A percentile compares a stretch with the other conserved stretches of the same genome.
phyloP scores from a whole-genome alignment of 1,140 invertebrate species.

The Drosophila eugracilis region DNA sequence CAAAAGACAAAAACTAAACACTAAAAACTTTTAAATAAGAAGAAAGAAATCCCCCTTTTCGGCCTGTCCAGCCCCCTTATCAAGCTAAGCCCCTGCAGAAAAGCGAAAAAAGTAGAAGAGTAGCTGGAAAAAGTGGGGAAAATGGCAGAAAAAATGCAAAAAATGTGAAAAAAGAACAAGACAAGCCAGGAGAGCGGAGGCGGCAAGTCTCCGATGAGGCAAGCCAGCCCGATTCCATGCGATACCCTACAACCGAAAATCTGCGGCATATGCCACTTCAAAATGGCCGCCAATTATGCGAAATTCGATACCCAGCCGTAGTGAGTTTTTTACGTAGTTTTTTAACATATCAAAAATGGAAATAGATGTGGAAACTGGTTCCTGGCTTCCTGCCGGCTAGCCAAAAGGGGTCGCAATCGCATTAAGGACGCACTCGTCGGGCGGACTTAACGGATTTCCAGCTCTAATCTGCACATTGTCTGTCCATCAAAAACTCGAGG shows the following conservation, averaged over 20 bases:
- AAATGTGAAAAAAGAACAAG: constrained; percentile 18
- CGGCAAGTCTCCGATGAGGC: constrained; percentile 4
- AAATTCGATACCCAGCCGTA: constrained; percentile 66
- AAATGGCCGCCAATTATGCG: constrained; percentile 78
- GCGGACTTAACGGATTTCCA: constrained; percentile 76
- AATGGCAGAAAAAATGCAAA: constrained; percentile 27
- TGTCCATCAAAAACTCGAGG: constrained; percentile 33
- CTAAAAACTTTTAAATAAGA: background rate
- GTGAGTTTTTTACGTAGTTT: constrained; percentile 23
- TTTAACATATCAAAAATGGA: constrained; percentile 26
- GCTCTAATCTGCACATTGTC: constrained; percentile 70
- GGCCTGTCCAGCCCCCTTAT: background rate
- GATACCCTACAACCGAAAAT: constrained; percentile 20
- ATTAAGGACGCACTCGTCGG: constrained; percentile 63
- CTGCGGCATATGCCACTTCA: constrained; percentile 45
- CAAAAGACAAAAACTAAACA: background rate
- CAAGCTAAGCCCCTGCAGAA: background rate
- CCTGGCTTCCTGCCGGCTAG: constrained; percentile 24
- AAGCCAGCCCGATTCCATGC: constrained; percentile 2
- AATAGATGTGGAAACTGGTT: constrained; percentile 59
- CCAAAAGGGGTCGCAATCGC: constrained; percentile 56
- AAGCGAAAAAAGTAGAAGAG: constrained; percentile 16
- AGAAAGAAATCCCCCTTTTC: background rate
- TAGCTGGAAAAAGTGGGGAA: constrained; percentile 38
- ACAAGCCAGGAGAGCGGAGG: background rate